Evolutionary conservation across 37 sponge, comb jelly and placozoan species (phyloP).

Genomic region (Spongilla lacustris): DNA sequence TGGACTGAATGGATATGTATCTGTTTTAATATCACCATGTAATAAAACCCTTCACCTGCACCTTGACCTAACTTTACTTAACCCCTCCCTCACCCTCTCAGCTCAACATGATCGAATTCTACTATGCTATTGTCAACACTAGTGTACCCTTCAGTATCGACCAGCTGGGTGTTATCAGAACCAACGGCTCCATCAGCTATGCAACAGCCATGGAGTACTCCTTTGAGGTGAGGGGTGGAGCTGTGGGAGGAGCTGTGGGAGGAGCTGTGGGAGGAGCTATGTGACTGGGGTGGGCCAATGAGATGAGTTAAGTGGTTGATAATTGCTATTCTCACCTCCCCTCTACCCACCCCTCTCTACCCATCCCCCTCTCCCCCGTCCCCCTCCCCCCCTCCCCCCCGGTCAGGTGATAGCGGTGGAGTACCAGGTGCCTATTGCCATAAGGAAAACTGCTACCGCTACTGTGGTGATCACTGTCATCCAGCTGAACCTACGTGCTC

Average conservation of each 20-base stretch:
- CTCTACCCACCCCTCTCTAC: neutral
- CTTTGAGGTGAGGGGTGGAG: neutral
- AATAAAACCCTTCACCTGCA: neutral
- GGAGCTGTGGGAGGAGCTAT: neutral
- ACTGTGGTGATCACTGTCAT: constrained; percentile 20
- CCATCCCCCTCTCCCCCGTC: neutral
- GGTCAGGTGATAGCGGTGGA: neutral
- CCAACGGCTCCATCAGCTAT: neutral
- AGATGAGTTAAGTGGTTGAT: too few relatives aligned
- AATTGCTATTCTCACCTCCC: neutral
- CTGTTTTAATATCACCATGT: too few relatives aligned
- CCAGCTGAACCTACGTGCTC: constrained; percentile 54
- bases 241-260: neutral
- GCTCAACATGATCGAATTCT: neutral
- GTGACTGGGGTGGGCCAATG: too few relatives aligned
- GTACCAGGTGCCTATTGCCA: neutral
- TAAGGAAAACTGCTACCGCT: constrained; percentile 5
- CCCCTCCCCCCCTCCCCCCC: neutral
- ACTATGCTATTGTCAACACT: neutral
- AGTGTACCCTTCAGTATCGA: neutral
- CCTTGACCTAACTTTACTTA: too few relatives aligned
- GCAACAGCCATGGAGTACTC: neutral
- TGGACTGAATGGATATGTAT: too few relatives aligned
- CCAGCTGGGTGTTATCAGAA: neutral
- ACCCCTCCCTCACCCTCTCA: neutral